Evolutionary conservation across 2,797 vertebrate species (phyloP).

Genomic region (Chromis chromis): DNA sequence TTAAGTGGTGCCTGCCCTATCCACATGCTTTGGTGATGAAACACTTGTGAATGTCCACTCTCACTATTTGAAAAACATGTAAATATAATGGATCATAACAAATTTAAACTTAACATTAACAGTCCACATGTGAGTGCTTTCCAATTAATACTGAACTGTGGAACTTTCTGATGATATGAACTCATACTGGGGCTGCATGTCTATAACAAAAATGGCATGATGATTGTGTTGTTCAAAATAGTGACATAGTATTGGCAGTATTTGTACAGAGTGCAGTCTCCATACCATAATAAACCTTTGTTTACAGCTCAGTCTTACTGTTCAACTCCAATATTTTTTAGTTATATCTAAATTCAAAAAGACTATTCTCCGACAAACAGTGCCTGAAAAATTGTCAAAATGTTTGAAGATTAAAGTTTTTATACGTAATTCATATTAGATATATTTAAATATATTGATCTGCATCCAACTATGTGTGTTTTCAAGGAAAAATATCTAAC

Average conservation of each 20-base stretch:
- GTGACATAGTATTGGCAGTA: neutral
- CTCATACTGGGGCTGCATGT: neutral
- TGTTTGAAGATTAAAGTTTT: too few relatives aligned
- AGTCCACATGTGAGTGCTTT: neutral
- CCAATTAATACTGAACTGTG: neutral
- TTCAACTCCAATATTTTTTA: too few relatives aligned
- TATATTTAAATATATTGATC: too few relatives aligned
- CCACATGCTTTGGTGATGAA: slow-evolving; percentile 52
- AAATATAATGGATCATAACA: neutral
- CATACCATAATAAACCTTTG: neutral
- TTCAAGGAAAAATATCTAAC: neutral
- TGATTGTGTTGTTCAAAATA: neutral
- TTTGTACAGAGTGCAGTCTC: neutral
- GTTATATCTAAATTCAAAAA: too few relatives aligned
- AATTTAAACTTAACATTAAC: neutral
- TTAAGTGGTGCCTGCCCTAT: slow-evolving; percentile 77
- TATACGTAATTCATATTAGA: too few relatives aligned
- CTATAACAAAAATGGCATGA: neutral
- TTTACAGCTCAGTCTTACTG: neutral
- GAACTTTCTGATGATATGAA: neutral
- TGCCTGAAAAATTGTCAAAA: too few relatives aligned
- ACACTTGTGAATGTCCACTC: neutral
- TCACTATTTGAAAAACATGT: neutral
- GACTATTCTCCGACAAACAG: too few relatives aligned
- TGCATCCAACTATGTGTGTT: too few relatives aligned